Percentiles rank a stretch among this genome's conserved stretches.
Evolutionary conservation across 2,797 vertebrate species (phyloP).

Genomic region (Sebastolobus alascanus): DNA sequence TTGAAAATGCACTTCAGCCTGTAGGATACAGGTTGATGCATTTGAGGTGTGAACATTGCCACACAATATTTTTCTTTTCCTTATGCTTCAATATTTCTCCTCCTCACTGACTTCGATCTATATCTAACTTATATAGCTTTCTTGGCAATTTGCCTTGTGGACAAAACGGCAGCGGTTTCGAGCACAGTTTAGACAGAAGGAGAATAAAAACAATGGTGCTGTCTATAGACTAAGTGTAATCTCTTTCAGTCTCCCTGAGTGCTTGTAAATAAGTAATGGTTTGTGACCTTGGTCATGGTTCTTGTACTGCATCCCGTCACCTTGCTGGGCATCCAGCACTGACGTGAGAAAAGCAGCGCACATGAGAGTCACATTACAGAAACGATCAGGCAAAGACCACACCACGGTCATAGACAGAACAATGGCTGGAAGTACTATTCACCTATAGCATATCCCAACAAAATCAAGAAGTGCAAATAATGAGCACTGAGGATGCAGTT

Average conservation of each 20-base stretch:
- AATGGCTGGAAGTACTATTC: background rate
- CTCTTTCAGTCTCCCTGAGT: constrained; percentile 2
- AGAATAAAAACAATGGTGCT: constrained; percentile 25
- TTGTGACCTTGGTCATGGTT: constrained; percentile 21
- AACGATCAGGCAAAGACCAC: background rate
- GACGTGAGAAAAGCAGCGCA: constrained; percentile 10
- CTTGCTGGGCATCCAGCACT: background rate
- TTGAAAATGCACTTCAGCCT: background rate
- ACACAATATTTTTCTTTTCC: background rate
- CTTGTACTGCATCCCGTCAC: background rate
- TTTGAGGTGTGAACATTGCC: background rate
- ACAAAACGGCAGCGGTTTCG: background rate
- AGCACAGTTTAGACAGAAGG: background rate
- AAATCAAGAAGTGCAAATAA: constrained; percentile 3
- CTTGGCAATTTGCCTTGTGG: background rate
- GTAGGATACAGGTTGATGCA: background rate
- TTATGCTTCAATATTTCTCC: background rate
- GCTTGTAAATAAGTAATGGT: constrained; percentile 25
- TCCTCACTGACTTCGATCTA: background rate
- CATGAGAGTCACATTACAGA: constrained; percentile 46
- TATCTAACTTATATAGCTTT: background rate
- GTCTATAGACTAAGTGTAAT: constrained; percentile 18
- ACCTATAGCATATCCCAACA: background rate
- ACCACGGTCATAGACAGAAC: background rate
- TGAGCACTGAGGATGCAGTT: background rate